Conservation (phyloP, 1,140 invertebrate genomes). For the Monomorium pharaonis region DNA sequence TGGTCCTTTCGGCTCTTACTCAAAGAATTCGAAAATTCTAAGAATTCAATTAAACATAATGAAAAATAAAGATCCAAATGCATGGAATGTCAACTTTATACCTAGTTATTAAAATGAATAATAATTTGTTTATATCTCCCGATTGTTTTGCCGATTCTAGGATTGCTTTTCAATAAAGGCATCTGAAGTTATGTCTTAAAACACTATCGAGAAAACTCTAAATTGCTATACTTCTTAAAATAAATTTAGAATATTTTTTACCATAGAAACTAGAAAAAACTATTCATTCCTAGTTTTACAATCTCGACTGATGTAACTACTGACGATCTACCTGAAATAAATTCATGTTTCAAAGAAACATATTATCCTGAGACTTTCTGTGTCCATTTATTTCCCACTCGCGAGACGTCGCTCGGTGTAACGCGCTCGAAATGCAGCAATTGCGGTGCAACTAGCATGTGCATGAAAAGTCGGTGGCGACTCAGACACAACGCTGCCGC, state of each 20-base stretch:
- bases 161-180: background rate
- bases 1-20: background rate
- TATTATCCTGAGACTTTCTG: background rate
- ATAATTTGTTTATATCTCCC: background rate
- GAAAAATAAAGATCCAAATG: background rate
- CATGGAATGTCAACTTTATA: background rate
- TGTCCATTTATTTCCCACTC: background rate
- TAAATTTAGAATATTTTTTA: too few relatives aligned
- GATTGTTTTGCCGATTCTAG: background rate
- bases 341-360: background rate
- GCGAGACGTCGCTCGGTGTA: background rate
- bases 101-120: background rate
- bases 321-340: background rate
- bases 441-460: background rate
- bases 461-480: slow-evolving; percentile 19
- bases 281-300: background rate
- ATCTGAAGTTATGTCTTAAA: background rate
- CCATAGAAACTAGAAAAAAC: background rate
- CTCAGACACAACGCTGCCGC: slow-evolving; percentile 49
- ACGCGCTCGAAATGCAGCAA: slow-evolving; percentile 50
- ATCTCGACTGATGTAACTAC: background rate
- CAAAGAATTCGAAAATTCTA: background rate
- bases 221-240: background rate
- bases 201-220: background rate
- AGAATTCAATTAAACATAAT: too few relatives aligned